A percentile compares a stretch with the other conserved stretches of the same genome.
Conservation (phyloP, 1,140 invertebrate species). For the Kradibia gibbosae region DNA sequence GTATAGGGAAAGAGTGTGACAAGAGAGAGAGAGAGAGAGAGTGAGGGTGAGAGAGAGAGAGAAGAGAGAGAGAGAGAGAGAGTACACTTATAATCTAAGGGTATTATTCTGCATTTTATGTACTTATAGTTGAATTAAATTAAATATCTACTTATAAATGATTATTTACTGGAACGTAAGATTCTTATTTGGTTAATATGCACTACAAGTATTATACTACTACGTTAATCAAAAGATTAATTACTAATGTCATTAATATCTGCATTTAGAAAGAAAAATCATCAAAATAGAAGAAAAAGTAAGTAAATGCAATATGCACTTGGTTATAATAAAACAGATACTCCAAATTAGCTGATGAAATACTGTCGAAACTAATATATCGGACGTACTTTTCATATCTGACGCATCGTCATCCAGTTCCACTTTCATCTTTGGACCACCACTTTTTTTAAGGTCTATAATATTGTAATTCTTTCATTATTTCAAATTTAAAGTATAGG, state of each 20-base stretch:
- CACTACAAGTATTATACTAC: background rate
- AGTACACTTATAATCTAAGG: too few species aligned
- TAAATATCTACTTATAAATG: too few species aligned
- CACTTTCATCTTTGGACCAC: constrained; percentile 24
- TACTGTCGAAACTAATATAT: constrained; percentile 18
- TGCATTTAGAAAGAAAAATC: background rate
- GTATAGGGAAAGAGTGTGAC: too few species aligned
- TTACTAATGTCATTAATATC: background rate
- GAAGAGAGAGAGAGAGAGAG: too few species aligned
- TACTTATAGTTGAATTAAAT: too few species aligned
- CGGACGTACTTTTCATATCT: constrained; percentile 46
- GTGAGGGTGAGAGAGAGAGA: too few species aligned
- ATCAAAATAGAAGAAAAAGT: background rate
- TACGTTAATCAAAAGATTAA: background rate
- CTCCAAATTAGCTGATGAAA: constrained; percentile 12
- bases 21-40: too few species aligned
- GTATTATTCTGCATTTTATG: too few species aligned
- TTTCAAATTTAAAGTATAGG: background rate
- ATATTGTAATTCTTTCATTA: constrained; percentile 19
- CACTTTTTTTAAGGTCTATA: constrained; percentile 45
- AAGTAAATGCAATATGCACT: constrained; percentile 35
- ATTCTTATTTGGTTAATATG: background rate
- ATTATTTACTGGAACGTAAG: background rate
- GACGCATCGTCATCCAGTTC: constrained; percentile 37
- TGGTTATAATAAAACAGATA: constrained; percentile 33